phyloP scores from a whole-genome alignment of 2,888 invertebrate species.

The Anthoptus insignis region DNA sequence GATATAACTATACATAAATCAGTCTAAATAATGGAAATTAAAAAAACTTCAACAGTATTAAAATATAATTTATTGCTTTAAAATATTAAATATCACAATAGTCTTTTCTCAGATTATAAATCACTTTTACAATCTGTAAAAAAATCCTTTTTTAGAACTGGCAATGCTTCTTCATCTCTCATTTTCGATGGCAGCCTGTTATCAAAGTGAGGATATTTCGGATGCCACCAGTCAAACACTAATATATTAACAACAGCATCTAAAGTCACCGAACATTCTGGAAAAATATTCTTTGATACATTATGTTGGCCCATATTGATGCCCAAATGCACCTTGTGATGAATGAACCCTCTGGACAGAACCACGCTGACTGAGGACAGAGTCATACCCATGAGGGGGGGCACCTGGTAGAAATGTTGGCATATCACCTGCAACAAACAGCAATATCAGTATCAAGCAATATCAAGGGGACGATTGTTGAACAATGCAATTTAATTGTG shows the following conservation, averaged over 20 bases:
- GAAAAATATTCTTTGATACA: conserved; percentile 62
- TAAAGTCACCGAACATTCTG: conserved; percentile 65
- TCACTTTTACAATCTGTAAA: conserved; percentile 56
- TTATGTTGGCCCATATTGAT: conserved; percentile 71
- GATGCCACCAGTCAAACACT: conserved; percentile 89
- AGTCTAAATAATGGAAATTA: neutral
- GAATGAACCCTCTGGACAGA: conserved; percentile 83
- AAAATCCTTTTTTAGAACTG: conserved; percentile 67
- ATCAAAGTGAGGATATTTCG: conserved; percentile 77
- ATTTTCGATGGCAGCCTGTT: conserved; percentile 58
- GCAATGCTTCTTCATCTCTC: conserved; percentile 62
- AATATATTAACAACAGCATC: conserved; percentile 67
- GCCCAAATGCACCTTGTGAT: conserved; percentile 84
- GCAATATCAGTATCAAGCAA: too few species aligned
- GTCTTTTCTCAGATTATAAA: conserved; percentile 14
- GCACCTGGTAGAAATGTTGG: conserved; percentile 83
- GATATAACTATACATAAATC: too few species aligned
- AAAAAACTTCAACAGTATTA: conserved; percentile 23
- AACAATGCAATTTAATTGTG: too few species aligned
- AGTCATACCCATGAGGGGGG: conserved; percentile 87
- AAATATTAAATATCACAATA: conserved; percentile 17
- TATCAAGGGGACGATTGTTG: too few species aligned
- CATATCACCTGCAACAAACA: conserved; percentile 82
- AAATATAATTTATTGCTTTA: conserved; percentile 25
- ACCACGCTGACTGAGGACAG: conserved; percentile 84